Conservation (phyloP, 2,113 vertebrate species). For the Puma concolor region DNA sequence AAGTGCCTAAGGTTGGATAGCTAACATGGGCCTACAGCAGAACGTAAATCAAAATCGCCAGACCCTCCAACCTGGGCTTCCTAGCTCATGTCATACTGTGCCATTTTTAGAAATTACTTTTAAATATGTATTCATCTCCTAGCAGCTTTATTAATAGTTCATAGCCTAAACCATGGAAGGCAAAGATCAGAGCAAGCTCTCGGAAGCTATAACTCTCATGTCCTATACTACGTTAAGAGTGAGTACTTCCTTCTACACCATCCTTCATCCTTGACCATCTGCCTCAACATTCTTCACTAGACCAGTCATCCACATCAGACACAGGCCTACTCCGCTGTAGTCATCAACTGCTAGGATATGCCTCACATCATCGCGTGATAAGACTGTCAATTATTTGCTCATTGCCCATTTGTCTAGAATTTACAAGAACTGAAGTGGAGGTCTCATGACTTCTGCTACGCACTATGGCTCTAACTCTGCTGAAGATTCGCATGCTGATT, state of each 20-base stretch:
- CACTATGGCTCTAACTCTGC: not conserved
- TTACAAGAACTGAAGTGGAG: not conserved
- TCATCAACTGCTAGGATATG: not conserved
- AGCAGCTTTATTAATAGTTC: not conserved
- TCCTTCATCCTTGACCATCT: not conserved
- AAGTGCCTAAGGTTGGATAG: not conserved
- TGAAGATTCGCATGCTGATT: not conserved
- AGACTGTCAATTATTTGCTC: not conserved
- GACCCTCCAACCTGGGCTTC: not conserved
- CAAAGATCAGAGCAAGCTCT: not conserved
- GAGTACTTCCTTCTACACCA: not conserved
- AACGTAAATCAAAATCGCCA: not conserved
- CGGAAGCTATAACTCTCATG: not conserved
- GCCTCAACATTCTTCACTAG: not conserved
- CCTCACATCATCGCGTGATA: not conserved
- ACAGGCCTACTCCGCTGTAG: not conserved
- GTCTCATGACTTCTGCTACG: not conserved
- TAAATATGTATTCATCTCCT: not conserved
- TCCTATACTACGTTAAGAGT: not conserved
- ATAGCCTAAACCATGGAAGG: not conserved
- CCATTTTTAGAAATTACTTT: conserved; percentile 2
- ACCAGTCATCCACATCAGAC: not conserved
- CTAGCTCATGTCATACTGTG: not conserved
- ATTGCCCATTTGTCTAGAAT: not conserved
- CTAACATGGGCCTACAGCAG: not conserved